A percentile compares a stretch with the other conserved stretches of the same genome.
phyloP scores from a whole-genome alignment of 2,113 vertebrate species.

The Colistium nudipinnis region DNA sequence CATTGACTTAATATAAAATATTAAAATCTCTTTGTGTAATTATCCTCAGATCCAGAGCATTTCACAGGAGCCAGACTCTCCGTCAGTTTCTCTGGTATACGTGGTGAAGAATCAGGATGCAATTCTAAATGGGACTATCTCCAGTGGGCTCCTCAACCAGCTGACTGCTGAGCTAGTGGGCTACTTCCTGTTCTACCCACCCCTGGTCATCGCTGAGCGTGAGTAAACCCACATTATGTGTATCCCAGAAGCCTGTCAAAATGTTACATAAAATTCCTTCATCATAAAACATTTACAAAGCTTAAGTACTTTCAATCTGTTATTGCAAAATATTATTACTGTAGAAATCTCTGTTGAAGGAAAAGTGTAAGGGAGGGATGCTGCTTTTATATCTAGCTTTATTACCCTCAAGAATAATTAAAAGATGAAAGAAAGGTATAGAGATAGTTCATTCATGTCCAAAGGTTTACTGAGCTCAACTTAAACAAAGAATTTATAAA shows the following conservation, averaged over 20 bases:
- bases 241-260: background rate
- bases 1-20: background rate
- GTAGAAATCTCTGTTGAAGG: no score
- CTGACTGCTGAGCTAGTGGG: conserved; percentile 95
- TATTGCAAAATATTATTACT: background rate
- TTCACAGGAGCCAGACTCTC: conserved; percentile 83
- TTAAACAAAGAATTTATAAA: no score
- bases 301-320: background rate
- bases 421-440: no score
- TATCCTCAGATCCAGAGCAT: conserved; percentile 89
- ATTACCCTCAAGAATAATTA: no score
- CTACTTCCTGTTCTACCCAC: conserved; percentile 96
- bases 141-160: conserved; percentile 94
- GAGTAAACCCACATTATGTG: conserved; percentile 71
- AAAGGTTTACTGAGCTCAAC: no score
- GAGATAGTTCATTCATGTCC: no score
- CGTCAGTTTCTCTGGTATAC: conserved; percentile 90
- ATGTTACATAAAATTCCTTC: background rate
- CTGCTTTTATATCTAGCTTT: no score
- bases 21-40: conserved; percentile 44
- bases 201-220: conserved; percentile 96
- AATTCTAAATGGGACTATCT: conserved; percentile 89
- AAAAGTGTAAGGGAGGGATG: no score
- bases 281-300: background rate
- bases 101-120: conserved; percentile 90